phyloP scores from a whole-genome alignment of 2,797 vertebrate species.

The Tragelaphus oryx region DNA sequence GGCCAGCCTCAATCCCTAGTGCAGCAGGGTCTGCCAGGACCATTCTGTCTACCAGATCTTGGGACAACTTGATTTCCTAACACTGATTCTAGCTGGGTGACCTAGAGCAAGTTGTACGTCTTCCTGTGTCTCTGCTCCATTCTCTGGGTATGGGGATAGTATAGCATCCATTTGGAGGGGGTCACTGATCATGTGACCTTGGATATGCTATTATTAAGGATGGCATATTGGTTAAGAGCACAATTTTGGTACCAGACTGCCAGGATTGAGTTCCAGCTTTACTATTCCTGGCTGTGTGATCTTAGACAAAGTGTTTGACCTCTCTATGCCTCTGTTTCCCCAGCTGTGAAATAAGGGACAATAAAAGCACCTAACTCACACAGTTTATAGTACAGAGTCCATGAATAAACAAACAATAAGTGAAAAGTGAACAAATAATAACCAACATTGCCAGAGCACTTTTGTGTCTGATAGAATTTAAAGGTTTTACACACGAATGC shows the following conservation, averaged over 20 bases:
- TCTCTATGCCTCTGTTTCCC: neutral
- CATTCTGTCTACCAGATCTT: neutral
- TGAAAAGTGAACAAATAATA: neutral
- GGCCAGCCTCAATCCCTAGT: neutral
- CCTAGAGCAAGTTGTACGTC: neutral
- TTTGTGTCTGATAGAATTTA: neutral
- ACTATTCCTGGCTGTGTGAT: neutral
- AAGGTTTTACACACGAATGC: neutral
- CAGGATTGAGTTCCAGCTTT: neutral
- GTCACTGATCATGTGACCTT: neutral
- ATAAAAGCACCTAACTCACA: neutral
- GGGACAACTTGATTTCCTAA: neutral
- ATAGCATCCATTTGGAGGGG: neutral
- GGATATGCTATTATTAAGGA: neutral
- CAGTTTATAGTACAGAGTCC: neutral
- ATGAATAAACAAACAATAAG: neutral
- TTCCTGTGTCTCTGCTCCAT: neutral
- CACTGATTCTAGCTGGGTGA: neutral
- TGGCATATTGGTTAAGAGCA: neutral
- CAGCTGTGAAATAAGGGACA: neutral
- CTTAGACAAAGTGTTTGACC: neutral
- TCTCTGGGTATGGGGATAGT: neutral
- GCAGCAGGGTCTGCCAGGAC: neutral
- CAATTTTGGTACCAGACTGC: neutral
- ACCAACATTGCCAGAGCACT: too few relatives aligned